A percentile compares a stretch with the other conserved stretches of the same genome.
These are phyloP conservation scores for Leuciscus idus DNA, from an alignment of 2,113 vertebrate genomes.

Conservation along the genomic window DNA sequence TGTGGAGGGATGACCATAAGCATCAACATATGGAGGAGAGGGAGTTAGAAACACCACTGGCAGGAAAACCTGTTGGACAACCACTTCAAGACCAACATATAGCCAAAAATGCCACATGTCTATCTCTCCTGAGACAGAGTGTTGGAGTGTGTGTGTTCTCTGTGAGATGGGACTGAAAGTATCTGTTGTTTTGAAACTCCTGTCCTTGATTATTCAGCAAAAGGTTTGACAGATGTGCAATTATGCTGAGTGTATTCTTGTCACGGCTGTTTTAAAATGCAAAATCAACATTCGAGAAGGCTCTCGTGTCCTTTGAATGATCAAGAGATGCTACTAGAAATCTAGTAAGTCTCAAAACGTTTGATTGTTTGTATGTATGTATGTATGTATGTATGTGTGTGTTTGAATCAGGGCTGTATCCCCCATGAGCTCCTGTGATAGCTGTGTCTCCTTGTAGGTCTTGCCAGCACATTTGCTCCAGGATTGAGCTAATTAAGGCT, in stretches of 20 bases:
- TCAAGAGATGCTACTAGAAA: background rate
- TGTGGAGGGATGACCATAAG: constrained; percentile 54
- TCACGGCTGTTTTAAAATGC: constrained; percentile 26
- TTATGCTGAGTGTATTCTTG: constrained; percentile 19
- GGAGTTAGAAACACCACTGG: constrained; percentile 44
- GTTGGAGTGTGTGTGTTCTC: background rate
- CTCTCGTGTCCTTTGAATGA: constrained; percentile 7
- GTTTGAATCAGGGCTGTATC: background rate
- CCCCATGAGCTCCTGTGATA: constrained; percentile 30
- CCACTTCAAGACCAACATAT: background rate
- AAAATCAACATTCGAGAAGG: constrained; percentile 18
- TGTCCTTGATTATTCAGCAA: constrained; percentile 28
- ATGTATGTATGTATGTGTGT: background rate
- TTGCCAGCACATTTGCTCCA: constrained; percentile 43
- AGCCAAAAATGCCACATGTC: constrained; percentile 24
- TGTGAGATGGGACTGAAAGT: background rate
- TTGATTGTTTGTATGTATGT: background rate
- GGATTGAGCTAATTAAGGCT: constrained; percentile 69
- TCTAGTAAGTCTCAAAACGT: background rate
- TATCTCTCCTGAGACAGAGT: background rate
- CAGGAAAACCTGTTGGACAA: constrained; percentile 49
- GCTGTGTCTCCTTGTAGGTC: constrained; percentile 39
- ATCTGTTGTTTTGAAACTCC: constrained; percentile 32
- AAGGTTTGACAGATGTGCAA: constrained; percentile 34
- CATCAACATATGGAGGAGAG: constrained; percentile 59